phyloP scores from a whole-genome alignment of 1,140 invertebrate genomes.

The Drosophila leontia region DNA sequence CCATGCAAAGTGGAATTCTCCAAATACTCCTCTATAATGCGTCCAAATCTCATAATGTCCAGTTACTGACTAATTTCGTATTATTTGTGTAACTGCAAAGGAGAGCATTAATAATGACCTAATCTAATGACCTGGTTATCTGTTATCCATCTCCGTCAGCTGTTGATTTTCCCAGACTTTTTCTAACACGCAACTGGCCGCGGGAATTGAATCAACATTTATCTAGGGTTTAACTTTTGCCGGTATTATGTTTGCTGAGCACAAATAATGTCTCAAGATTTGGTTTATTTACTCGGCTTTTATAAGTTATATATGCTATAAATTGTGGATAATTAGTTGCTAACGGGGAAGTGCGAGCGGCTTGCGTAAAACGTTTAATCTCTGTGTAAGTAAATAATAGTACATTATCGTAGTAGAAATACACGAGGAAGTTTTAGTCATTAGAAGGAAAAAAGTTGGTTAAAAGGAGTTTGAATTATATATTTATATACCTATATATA shows the following conservation, averaged over 20 bases:
- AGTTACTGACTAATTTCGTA: conserved; percentile 2
- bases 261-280: conserved; percentile 23
- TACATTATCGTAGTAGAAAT: background rate
- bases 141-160: conserved; percentile 38
- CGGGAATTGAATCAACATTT: conserved; percentile 40
- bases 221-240: conserved; percentile 22
- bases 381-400: background rate
- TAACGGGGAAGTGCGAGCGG: conserved; percentile 18
- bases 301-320: background rate
- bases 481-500: background rate
- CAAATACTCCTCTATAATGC: conserved; percentile 79
- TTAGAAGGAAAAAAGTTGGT: too few species aligned
- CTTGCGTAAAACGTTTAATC: conserved; percentile 15
- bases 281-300: background rate
- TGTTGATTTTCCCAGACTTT: conserved; percentile 50
- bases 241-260: conserved; percentile 9
- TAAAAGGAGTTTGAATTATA: background rate
- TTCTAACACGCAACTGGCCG: conserved; percentile 26
- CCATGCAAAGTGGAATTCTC: conserved; percentile 86
- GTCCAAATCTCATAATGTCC: conserved; percentile 46
- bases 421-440: background rate
- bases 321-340: conserved; percentile 20
- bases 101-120: background rate
- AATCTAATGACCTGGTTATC: background rate
- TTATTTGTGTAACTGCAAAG: background rate